Evolutionary conservation across 2,113 vertebrate species (phyloP), one percentile per base, ranked within the genome.

Genomic region (Poeciliopsis occidentalis): DNA sequence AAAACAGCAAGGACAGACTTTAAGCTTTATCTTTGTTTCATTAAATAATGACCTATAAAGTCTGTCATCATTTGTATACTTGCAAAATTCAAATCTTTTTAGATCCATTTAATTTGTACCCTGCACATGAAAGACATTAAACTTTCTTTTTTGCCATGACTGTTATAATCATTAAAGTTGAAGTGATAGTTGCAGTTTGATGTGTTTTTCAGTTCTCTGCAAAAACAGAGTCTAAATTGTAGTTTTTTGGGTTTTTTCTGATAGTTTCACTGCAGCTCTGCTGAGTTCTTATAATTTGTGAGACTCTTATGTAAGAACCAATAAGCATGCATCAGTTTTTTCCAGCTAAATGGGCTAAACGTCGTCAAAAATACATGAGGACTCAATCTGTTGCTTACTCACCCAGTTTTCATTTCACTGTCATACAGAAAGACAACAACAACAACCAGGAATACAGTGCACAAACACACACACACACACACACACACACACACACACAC

Each of bases 331-430:
- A 13, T 32, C 19, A 47, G 3, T 31, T 39, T 29, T 68, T 34
- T 51, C 0, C 12, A 70, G 22, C 31, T 77, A 61, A 73, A 71
- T 60, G 51, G 44, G 78, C 67, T 64, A 39, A 71, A 77, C 39
- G 31, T 77, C 65, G 15, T 65, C 51, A 61, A 29, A 57, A 74
- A 74, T 39, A 84, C 60, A 75, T 64, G 70, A 1, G 12, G 26
- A 72, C 73, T n/a, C 76, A 73, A 76, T 78, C 85, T 87, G 81
- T 79, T 81, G 75, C 75, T 87, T 67, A 76, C 82, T 81, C 73
- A 76, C 66, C 69, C 65, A 61, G 65, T 79, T 81, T 81, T 83
- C 73, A 62, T 81, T 44, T 73, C 81, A 27, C 75, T 76, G 68
- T 67, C 75, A 64, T 71, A 63, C 19, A 81, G 5, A 71, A 27